A percentile compares a stretch with the other conserved stretches of the same genome.
These are phyloP conservation scores for Delphinus delphis DNA, from an alignment of 2,113 vertebrate genomes.

Conservation along the genomic window DNA sequence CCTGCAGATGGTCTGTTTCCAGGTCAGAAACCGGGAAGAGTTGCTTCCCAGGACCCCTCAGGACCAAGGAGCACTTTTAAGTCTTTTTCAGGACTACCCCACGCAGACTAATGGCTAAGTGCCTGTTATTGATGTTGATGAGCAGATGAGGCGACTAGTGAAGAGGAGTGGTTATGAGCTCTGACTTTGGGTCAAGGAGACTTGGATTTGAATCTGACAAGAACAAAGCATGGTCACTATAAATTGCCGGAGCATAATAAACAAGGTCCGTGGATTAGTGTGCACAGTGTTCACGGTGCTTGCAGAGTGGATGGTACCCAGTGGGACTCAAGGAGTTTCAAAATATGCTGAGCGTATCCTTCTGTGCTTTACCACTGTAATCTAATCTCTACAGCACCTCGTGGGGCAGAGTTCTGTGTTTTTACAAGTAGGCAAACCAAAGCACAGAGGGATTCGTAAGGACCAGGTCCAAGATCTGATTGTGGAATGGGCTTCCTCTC, in stretches of 20 bases:
- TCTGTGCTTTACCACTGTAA: not conserved
- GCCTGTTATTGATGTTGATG: not conserved
- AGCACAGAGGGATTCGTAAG: not conserved
- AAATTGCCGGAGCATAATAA: not conserved
- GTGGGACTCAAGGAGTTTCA: not conserved
- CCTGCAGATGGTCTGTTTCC: not conserved
- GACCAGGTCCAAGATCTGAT: not conserved
- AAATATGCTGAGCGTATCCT: not conserved
- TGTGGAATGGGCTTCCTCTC: conserved; percentile 14
- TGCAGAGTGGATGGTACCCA: not conserved
- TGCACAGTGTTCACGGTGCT: not conserved
- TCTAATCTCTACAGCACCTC: not conserved
- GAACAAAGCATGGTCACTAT: not conserved
- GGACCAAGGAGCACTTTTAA: not conserved
- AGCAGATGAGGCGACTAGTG: not conserved
- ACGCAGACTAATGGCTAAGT: not conserved
- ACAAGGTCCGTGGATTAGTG: not conserved
- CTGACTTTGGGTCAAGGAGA: not conserved
- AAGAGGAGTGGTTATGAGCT: not conserved
- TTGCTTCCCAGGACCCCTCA: not conserved
- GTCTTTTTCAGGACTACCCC: not conserved
- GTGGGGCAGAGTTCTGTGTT: not conserved
- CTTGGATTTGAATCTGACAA: not conserved
- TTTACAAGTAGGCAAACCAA: not conserved
- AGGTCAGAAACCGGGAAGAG: not conserved